These are phyloP conservation scores for Schizothorax lantsangensis DNA, from an alignment of 2,797 vertebrate genomes.

Conservation along the genomic window DNA sequence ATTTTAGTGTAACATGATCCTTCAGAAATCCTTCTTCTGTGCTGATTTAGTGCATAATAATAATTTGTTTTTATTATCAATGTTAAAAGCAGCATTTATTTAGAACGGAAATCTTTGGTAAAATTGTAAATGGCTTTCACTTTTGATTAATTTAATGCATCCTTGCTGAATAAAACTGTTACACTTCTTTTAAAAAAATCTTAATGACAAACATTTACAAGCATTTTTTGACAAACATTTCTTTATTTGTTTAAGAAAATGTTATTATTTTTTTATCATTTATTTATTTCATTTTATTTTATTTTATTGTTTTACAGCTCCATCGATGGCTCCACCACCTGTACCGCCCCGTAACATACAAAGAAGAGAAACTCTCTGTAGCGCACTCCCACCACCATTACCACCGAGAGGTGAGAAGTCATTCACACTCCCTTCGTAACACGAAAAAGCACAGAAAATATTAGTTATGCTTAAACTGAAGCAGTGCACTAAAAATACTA, in stretches of 20 bases:
- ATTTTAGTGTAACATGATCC: not conserved
- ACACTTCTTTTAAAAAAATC: not conserved
- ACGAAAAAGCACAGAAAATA: not conserved
- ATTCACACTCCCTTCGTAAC: not conserved
- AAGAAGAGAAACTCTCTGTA: conserved; percentile 34
- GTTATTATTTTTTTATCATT: not conserved
- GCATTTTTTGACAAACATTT: no score
- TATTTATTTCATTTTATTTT: not conserved
- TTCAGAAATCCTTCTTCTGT: not conserved
- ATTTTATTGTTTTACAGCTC: conserved; percentile 39
- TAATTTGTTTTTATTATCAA: not conserved
- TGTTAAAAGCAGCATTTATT: not conserved
- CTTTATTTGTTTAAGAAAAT: not conserved
- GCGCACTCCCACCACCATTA: conserved; percentile 68
- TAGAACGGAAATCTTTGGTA: no score
- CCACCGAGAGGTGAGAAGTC: conserved; percentile 72
- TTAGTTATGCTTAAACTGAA: not conserved
- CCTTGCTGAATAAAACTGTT: not conserved
- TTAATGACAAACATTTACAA: not conserved
- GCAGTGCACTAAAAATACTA: not conserved
- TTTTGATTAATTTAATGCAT: not conserved
- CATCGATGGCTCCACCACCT: conserved; percentile 49
- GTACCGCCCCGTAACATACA: conserved; percentile 49
- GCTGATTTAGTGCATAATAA: not conserved
- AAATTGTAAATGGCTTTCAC: no score